Conservation (phyloP, 1,140 invertebrate species). For the Drosophila sulfurigaster region DNA sequence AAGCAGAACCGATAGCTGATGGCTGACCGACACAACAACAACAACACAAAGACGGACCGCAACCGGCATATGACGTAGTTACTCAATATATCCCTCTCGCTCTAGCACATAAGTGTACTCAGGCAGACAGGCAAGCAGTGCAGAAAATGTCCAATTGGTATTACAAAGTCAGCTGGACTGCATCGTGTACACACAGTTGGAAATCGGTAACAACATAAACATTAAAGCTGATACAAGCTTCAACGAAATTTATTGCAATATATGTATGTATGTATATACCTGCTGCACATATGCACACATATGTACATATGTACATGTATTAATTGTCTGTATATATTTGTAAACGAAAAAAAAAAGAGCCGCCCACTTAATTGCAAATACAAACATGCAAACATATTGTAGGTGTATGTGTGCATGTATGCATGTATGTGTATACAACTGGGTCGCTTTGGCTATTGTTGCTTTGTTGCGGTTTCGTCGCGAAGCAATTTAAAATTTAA, state of each 20-base stretch:
- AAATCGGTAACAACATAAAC: slow-evolving; percentile 25
- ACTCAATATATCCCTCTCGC: neutral
- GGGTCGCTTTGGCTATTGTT: slow-evolving; percentile 16
- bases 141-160: slow-evolving; percentile 5
- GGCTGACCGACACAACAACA: neutral
- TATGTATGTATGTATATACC: too few species aligned
- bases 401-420: too few species aligned
- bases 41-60: too few species aligned
- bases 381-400: neutral
- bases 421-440: slow-evolving; percentile 8
- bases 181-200: slow-evolving; percentile 7
- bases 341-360: slow-evolving; percentile 11
- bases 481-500: slow-evolving; percentile 27
- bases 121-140: neutral
- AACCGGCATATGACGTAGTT: slow-evolving; percentile 26
- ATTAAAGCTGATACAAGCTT: slow-evolving; percentile 10
- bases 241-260: neutral
- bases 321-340: neutral
- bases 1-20: slow-evolving; percentile 3
- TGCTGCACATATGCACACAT: neutral
- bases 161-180: slow-evolving; percentile 21
- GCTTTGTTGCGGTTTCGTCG: slow-evolving; percentile 29
- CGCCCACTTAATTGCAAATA: slow-evolving; percentile 40
- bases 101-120: neutral
- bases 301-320: neutral